Percentiles rank a stretch among this genome's conserved stretches.
Conservation (phyloP, 2,797 vertebrate species). For the Sebastes alutus region DNA sequence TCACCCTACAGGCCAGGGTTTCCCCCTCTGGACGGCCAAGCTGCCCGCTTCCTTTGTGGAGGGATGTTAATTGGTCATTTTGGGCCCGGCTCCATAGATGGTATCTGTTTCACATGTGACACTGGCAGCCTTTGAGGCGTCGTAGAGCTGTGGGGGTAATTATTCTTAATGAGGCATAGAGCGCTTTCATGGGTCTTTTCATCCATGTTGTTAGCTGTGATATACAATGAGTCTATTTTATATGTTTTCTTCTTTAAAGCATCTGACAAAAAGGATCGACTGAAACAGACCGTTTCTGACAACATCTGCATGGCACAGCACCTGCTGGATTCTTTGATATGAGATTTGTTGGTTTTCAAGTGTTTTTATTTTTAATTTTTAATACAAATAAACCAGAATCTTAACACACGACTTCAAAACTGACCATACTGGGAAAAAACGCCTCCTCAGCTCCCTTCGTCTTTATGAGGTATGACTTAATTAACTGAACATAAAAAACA, state of each 20-base stretch:
- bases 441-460: neutral
- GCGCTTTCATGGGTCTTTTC: slow-evolving; percentile 13
- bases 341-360: neutral
- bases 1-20: slow-evolving; percentile 23
- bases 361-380: neutral
- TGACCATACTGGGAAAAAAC: too few species aligned
- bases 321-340: neutral
- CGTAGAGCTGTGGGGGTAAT: slow-evolving; percentile 43
- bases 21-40: slow-evolving; percentile 15
- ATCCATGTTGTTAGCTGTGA: slow-evolving; percentile 1
- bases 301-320: neutral
- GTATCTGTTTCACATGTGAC: slow-evolving; percentile 65
- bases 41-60: slow-evolving; percentile 38
- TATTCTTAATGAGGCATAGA: slow-evolving; percentile 63
- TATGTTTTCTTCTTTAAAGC: neutral
- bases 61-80: slow-evolving; percentile 53
- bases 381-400: neutral
- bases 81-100: slow-evolving; percentile 38
- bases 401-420: neutral
- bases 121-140: slow-evolving; percentile 55
- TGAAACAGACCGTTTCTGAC: neutral
- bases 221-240: neutral
- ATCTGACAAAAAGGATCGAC: neutral
- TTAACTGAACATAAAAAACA: neutral
- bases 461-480: neutral